Conservation (phyloP, 64 coral and sea anemone genomes). For the Stylophora pistillata region DNA sequence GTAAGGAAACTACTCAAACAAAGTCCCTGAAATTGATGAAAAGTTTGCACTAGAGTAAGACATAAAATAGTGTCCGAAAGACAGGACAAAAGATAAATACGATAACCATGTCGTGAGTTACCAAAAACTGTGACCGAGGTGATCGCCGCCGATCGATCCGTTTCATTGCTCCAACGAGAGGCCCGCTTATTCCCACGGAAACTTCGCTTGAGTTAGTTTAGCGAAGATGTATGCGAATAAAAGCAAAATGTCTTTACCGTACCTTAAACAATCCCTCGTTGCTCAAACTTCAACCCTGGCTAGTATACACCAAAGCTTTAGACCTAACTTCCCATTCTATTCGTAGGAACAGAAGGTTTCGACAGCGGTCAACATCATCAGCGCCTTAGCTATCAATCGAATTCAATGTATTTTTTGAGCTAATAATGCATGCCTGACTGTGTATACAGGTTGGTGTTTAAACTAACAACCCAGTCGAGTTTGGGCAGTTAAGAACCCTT, state of each 20-base stretch:
- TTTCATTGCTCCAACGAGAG: background rate
- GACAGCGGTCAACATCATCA: background rate
- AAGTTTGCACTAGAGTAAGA: background rate
- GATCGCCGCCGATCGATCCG: background rate
- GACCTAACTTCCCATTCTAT: background rate
- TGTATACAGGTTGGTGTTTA: conserved; percentile 83
- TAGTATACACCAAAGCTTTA: background rate
- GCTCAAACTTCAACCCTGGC: background rate
- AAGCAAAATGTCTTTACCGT: background rate
- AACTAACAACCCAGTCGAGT: conserved; percentile 75
- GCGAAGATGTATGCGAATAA: background rate
- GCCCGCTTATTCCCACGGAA: conserved; percentile 11
- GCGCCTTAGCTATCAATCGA: conserved; percentile 11
- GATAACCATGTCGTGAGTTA: conserved; percentile 24
- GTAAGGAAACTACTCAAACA: background rate
- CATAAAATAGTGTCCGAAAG: background rate
- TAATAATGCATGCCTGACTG: conserved; percentile 28
- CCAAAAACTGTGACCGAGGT: conserved; percentile 22
- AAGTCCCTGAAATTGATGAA: background rate
- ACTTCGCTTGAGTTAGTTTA: background rate
- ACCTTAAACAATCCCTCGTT: background rate
- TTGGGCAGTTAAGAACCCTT: conserved; percentile 78
- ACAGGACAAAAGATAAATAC: background rate
- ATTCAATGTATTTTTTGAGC: conserved; percentile 42
- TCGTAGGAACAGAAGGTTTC: background rate